Base-by-base conservation (phyloP, 2,797 vertebrate genomes). In the Chrysocyon brachyurus region DNA sequence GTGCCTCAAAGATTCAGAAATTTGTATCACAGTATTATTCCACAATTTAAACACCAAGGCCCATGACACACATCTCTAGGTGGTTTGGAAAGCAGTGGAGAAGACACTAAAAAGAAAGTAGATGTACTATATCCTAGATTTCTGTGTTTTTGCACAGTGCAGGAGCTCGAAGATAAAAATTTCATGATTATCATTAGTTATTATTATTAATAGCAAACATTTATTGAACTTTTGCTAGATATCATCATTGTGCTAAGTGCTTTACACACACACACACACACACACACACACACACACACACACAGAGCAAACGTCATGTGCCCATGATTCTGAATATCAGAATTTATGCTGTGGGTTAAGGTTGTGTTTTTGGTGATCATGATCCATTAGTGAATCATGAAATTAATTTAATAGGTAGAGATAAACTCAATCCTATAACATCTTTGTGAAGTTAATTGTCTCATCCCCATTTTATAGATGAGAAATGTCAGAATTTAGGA, bases 391-490 rank as follows among this genome's bases (percentile, higher is more conserved):
- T 87, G 79, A 96, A 90, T 92, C 10, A 81, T 61, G 24, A 87
- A 87, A 92, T 94, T 68, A 88, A 83, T 22, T 91, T 70, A 92
- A 86, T 83, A 22, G 2, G 36, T 56, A 95, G 89, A 96, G 64
- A 77, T 91, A 95, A 95, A 75, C 14, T 86, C 82, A 92, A 3
- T 73, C 52, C 19, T 85, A 33, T 79, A 94, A 85, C 12, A 96
- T 52, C 11, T 19, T 75, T 10, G n/a, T 49, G 72, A 87, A 66
- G 40, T 75, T 26, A 90, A 73, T 59, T 75, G 24, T 52, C 83
- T 68, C 56, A 84, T 59, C 52, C 36, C 16, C 26, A 66, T 91
- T 88, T 92, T 81, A 86, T 26, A 88, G 26, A 88, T 33, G 52
- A 87, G 46, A n/a, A 79, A 72, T 1, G 0, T 72, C 87, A 96